phyloP scores from a whole-genome alignment of 1,140 invertebrate species.

The Anthonomus grandis region DNA sequence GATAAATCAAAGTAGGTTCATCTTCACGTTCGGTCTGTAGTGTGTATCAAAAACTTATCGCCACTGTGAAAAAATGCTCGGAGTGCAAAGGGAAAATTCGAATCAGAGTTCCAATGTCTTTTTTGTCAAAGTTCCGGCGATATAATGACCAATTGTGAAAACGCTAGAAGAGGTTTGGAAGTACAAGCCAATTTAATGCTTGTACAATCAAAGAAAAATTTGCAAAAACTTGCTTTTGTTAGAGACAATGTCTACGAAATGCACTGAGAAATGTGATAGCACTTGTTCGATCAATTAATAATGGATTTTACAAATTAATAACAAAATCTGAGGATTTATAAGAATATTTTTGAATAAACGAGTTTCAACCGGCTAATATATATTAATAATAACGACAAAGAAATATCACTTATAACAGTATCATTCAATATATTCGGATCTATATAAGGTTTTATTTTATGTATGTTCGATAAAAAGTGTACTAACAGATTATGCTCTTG shows the following conservation, averaged over 20 bases:
- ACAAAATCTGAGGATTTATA: too few relatives aligned
- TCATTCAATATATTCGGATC: too few relatives aligned
- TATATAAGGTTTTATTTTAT: too few relatives aligned
- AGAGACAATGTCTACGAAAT: background rate
- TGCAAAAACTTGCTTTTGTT: background rate
- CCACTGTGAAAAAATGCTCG: background rate
- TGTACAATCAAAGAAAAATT: background rate
- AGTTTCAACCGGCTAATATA: too few relatives aligned
- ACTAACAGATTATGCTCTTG: too few relatives aligned
- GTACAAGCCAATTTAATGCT: too few relatives aligned
- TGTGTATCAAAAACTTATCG: background rate
- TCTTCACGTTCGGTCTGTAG: background rate
- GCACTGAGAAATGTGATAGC: background rate
- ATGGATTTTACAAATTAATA: too few relatives aligned
- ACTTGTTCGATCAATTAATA: background rate
- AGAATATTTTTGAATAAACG: too few relatives aligned
- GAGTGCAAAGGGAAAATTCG: background rate
- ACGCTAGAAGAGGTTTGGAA: slow-evolving; percentile 4
- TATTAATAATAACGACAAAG: too few relatives aligned
- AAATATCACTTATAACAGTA: too few relatives aligned
- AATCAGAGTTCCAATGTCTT: background rate
- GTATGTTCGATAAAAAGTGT: too few relatives aligned
- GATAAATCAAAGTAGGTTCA: background rate
- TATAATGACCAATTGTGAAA: background rate
- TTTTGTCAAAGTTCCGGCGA: background rate